A percentile compares a stretch with the other conserved stretches of the same genome.
Evolutionary conservation across 2,888 invertebrate species (phyloP).

Genomic region (Pseudococcus longispinus): DNA sequence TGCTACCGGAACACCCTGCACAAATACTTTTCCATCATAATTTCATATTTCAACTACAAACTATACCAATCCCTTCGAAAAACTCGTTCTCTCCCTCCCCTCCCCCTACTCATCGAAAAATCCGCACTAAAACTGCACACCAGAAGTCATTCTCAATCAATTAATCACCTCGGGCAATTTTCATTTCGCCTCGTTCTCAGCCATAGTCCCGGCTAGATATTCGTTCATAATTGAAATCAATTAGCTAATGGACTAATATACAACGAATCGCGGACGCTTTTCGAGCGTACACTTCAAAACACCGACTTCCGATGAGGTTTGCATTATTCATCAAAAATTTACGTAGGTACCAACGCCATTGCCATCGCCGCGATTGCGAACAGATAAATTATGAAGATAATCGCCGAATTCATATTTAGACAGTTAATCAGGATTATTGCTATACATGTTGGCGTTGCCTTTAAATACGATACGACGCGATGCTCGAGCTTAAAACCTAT

Average conservation of each 20-base stretch:
- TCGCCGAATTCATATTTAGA: slow-evolving; percentile 31
- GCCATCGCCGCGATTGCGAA: neutral
- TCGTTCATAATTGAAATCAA: slow-evolving; percentile 40
- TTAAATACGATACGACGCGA: neutral
- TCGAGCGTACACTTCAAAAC: slow-evolving; percentile 5
- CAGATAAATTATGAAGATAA: slow-evolving; percentile 44
- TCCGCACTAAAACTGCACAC: neutral
- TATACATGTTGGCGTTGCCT: neutral
- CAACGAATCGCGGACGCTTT: neutral
- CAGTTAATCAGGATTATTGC: slow-evolving; percentile 41
- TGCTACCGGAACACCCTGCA: no score
- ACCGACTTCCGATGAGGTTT: slow-evolving; percentile 34
- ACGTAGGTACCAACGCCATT: neutral
- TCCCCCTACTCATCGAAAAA: no score
- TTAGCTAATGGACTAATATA: slow-evolving; percentile 41
- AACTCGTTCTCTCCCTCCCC: no score
- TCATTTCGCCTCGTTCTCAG: neutral
- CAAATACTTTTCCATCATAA: no score
- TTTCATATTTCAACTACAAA: no score
- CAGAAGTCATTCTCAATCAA: slow-evolving; percentile 3
- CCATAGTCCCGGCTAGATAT: neutral
- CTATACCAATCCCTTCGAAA: no score
- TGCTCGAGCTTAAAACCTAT: neutral
- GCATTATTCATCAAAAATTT: slow-evolving; percentile 34
- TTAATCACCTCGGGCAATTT: slow-evolving; percentile 1